phyloP scores from a whole-genome alignment of 1,140 invertebrate genomes.

The Tachypleus tridentatus region DNA sequence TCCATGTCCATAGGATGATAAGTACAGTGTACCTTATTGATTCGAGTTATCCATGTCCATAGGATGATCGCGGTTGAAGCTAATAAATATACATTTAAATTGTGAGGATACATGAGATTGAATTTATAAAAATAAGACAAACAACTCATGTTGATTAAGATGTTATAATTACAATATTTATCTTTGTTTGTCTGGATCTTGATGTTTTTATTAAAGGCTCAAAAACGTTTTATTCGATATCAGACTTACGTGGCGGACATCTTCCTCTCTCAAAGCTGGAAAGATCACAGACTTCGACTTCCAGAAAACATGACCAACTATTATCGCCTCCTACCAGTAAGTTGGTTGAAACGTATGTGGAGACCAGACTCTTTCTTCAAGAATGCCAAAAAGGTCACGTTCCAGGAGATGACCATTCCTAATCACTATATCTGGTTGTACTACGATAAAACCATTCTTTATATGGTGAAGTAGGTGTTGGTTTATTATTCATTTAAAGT shows the following conservation, averaged over 20 bases:
- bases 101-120: too few species aligned
- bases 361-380: slow-evolving; percentile 26
- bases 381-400: slow-evolving; percentile 72
- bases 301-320: slow-evolving; percentile 21
- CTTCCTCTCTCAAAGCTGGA: slow-evolving; percentile 81
- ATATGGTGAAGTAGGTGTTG: slow-evolving; percentile 25
- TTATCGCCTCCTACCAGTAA: slow-evolving; percentile 20
- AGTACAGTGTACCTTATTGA: too few species aligned
- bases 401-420: slow-evolving; percentile 78
- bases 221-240: slow-evolving; percentile 20
- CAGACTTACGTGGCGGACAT: slow-evolving; percentile 86
- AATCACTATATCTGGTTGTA: slow-evolving; percentile 47
- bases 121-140: too few species aligned
- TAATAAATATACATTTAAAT: too few species aligned
- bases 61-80: too few species aligned
- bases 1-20: too few species aligned
- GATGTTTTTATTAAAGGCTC: too few species aligned
- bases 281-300: slow-evolving; percentile 47
- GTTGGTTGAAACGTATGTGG: slow-evolving; percentile 23
- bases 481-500: neutral
- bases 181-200: too few species aligned
- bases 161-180: too few species aligned
- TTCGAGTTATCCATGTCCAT: too few species aligned
- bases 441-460: slow-evolving; percentile 24
- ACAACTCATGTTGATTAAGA: too few species aligned